Conservation (phyloP, 37 sponge, comb jelly and placozoan genomes). For the Halichondria panicea region DNA sequence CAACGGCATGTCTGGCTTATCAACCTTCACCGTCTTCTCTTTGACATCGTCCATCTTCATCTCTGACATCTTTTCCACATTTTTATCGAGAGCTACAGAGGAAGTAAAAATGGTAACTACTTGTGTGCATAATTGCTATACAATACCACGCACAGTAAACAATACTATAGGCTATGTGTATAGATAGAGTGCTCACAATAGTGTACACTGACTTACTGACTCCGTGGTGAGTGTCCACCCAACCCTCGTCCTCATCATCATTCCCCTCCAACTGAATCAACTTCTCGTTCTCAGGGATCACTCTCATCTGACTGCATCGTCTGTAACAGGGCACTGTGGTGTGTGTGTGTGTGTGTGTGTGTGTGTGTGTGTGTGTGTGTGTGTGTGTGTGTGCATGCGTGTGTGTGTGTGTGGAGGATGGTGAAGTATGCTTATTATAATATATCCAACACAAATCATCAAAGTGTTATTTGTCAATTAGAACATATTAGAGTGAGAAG, state of each 20-base stretch:
- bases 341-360: too few species aligned
- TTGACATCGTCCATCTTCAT: conserved; percentile 56
- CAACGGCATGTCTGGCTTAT: conserved; percentile 1
- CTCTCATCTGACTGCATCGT: conserved; percentile 86
- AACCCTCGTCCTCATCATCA: conserved; percentile 96
- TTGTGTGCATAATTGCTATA: too few species aligned
- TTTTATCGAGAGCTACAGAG: conserved; percentile 36
- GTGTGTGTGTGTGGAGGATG: too few species aligned
- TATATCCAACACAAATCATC: too few species aligned
- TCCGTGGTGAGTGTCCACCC: conserved; percentile 98
- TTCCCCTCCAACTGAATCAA: conserved; percentile 75
- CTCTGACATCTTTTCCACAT: conserved; percentile 49
- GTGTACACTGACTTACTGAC: conserved; percentile 14
- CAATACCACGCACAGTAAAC: background rate
- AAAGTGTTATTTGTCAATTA: too few species aligned
- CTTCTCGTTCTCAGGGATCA: conserved; percentile 79
- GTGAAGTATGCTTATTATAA: too few species aligned
- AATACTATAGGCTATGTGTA: background rate
- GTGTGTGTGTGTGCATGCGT: background rate
- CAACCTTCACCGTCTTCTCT: background rate
- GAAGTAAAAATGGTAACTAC: background rate
- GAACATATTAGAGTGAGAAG: background rate
- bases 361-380: conserved; percentile 10
- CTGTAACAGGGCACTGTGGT: conserved; percentile 97
- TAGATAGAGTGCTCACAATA: background rate